Base-by-base conservation (phyloP, 2,888 invertebrate species). In the Operophtera brumata region DNA sequence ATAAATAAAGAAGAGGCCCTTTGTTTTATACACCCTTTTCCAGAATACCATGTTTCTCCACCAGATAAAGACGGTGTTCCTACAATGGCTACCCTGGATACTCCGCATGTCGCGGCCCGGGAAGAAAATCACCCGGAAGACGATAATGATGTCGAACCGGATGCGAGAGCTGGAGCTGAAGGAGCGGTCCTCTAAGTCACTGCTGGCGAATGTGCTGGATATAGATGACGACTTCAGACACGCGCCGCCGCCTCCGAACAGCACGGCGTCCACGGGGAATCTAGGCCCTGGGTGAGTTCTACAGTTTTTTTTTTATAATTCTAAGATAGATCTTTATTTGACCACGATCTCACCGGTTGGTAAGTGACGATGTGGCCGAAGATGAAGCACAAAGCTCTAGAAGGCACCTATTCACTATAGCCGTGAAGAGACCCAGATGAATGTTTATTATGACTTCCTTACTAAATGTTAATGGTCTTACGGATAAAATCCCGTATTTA, bases 1-100 rank as follows among this genome's bases (percentile, higher is more conserved):
- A n/a, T n/a, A 20, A 20, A 20, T 20, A 3, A 20, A 20, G 20
- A 3, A 2, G 4, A 4, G 20, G 20, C 20, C n/a, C n/a, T n/a
- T n/a, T n/a, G 20, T 20, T 20, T 2, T 20, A 20, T 20, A n/a
- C 4, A 4, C 20, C 20, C 4, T 20, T 4, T 20, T 20, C 20
- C 20, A 20, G 2, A 20, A 20, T 20, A 20, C 2, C 20, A 20
- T 20, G 20, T 20, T 36, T 13, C 13, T 36, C 63, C 65, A 34
- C 37, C 87, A 99, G 99, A 96, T 98, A 77, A 96, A 97, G 90
- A 94, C 95, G 71, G 94, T 98, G 75, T 96, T 99, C 87, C 94
- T 99, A 69, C 97, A 97, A 92, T 99, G 99, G 98, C 92, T 99
- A 80, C 99, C 99, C 59, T 98, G 97, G 96, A 93, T 98, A 64